Base-by-base conservation (phyloP, 30 jellyfish, hydroid and myxozoan genomes). In the Cassiopea xamachana region DNA sequence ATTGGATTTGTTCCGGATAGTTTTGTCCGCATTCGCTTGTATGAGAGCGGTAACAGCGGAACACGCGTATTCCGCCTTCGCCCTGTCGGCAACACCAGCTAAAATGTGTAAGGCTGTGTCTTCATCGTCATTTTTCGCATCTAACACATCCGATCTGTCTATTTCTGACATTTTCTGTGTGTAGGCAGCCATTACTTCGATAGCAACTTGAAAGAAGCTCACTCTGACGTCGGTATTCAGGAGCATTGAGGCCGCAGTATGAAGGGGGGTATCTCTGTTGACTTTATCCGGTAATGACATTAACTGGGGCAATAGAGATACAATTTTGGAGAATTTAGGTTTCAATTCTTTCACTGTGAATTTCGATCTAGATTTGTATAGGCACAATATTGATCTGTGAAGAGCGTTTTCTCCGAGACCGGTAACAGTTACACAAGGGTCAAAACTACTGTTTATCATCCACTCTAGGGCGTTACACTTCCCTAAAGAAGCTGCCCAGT, bases 401-500 rank as follows among this genome's bases (percentile, higher is more conserved):
- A 95, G 91, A 12, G 99, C 99, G 69, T 95, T 95, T 87, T 95
- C 99, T 48, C 98, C 98, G 19, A 95, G 85, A n/a, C 93, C 98
- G 60, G 96, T 76, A 18, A 91, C 95, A 1, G 98, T 91, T 44
- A 95, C 97, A 73, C 82, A 68, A 13, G 97, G 91, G 69, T 95
- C 99, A 73, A 95, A 95, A 39, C 96, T 95, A 77, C 88, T 87
- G 87, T 91, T 91, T 48, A 95, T 78, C 99, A 95, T 91, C 99
- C 99, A 95, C 70, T 95, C 99, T 14, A 95, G 88, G 49, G 99
- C 99, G 58, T 95, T 95, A 64, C 97, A 92, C 88, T 95, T 95
- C 17, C 99, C 99, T 48, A 95, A 88, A 77, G 98, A 95, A 48
- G 99, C 98, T 60, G 99, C 99, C 99, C 99, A 95, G 91, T 95